These are phyloP conservation scores for Scelioninae gen. 1 DNA, from an alignment of 2,888 invertebrate genomes.

Conservation along the genomic window DNA sequence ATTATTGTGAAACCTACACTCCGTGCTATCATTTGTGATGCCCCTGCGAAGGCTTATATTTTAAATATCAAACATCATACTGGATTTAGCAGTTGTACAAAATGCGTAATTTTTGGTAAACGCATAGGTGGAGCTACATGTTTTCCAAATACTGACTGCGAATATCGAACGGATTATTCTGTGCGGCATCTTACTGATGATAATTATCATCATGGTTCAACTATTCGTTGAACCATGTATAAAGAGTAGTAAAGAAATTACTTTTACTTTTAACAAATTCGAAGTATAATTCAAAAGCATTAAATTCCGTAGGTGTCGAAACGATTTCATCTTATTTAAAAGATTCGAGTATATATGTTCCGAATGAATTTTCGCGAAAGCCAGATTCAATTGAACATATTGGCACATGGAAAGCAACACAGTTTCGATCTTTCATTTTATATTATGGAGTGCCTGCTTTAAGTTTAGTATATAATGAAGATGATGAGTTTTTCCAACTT, in stretches of 20 bases:
- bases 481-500: conserved; percentile 1
- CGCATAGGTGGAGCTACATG: neutral
- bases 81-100: conserved; percentile 31
- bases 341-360: neutral
- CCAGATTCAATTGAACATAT: conserved; percentile 6
- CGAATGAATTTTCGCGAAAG: conserved; percentile 21
- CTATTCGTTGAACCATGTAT: conserved; percentile 5
- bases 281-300: neutral
- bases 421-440: conserved; percentile 16
- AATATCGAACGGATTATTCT: conserved; percentile 12
- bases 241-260: conserved; percentile 14
- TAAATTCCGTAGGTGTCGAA: neutral
- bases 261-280: neutral
- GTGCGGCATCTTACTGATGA: conserved; percentile 12
- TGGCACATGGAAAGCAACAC: conserved; percentile 21
- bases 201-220: conserved; percentile 11
- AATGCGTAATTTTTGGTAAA: conserved; percentile 28
- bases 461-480: neutral
- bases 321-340: conserved; percentile 5
- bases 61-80: conserved; percentile 21
- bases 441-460: conserved; percentile 10
- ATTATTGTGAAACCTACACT: neutral
- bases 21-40: conserved; percentile 13
- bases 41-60: conserved; percentile 29
- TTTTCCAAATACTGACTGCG: neutral